phyloP scores from a whole-genome alignment of 2,888 invertebrate genomes.

The Tholera decimalis region DNA sequence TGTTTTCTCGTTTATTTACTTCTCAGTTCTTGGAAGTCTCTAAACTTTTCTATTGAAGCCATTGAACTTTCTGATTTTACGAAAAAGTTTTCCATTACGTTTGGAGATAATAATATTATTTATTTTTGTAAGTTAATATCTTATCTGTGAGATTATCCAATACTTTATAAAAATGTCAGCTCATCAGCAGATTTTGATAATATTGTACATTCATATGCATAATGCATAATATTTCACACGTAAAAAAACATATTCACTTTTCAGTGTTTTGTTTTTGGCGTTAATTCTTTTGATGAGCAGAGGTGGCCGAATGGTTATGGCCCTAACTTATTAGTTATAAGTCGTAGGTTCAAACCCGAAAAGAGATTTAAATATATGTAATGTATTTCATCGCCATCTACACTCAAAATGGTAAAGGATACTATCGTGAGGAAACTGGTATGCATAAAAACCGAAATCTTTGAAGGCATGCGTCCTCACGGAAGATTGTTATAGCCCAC shows the following conservation, averaged over 20 bases:
- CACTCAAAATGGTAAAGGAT: no score
- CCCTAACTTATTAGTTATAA: no score
- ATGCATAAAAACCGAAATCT: no score
- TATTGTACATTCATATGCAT: background rate
- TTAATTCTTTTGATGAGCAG: no score
- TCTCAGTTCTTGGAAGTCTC: background rate
- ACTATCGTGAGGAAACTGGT: no score
- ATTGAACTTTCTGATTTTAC: conserved; percentile 34
- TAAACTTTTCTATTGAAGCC: conserved; percentile 37
- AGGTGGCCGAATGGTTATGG: no score
- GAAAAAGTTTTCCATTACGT: conserved; percentile 34
- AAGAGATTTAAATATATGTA: no score
- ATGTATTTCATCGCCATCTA: no score
- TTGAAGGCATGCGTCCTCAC: no score
- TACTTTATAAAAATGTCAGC: conserved; percentile 8
- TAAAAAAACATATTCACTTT: background rate
- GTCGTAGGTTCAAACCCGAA: no score
- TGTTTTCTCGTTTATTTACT: conserved; percentile 25
- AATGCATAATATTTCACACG: background rate
- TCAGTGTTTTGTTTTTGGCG: background rate
- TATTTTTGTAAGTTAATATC: conserved; percentile 25
- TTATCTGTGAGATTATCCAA: conserved; percentile 41
- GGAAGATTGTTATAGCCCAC: no score
- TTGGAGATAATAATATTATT: conserved; percentile 22
- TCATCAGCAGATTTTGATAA: conserved; percentile 33